Evolutionary conservation across 2,888 invertebrate genomes (phyloP), one percentile per base, ranked within the genome.

Genomic region (Synanthedon tipuliformis): DNA sequence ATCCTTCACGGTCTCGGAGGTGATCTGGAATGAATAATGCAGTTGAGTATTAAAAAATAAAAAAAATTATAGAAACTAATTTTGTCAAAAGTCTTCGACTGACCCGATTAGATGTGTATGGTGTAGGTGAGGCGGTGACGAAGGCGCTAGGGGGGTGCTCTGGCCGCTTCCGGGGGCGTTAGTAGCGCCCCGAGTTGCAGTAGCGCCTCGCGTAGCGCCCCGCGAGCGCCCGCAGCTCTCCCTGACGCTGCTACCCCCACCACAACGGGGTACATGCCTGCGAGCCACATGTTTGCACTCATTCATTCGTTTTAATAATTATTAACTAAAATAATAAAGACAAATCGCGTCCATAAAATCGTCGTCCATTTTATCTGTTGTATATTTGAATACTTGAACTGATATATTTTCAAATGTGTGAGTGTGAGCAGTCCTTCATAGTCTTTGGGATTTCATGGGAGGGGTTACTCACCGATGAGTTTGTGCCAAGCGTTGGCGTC

Each of bases 401-500:
- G 18, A 18, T 3, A 18, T 18, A 3, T 18, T 3, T 18, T 18
- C 18, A 18, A 18, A 18, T 18, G 18, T 18, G 18, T 18, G 18
- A 18, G 18, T 18, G 18, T 18, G 18, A 18, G 3, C 18, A 18
- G 18, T 18, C 18, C 18, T 18, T 18, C 18, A 18, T 3, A 18
- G 18, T 18, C 18, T 18, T 3, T 34, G 8, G 10, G 34, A 34
- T 34, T 34, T 2, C 0, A 34, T 34, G 10, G 10, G 10, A 34
- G 34, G 34, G 10, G 10, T 5, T 10, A 12, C 10, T 49, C 12
- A 87, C 92, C 94, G 68, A 98, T 97, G 54, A 98, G 84, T 72
- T 97, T 96, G 72, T 95, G 93, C 98, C 98, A 98, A 0, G 97
- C 96, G 16, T 92, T 91, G 61, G 91, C 90, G 78, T 96, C 97